These are phyloP conservation scores for Loris lydekkerianus DNA, from an alignment of 2,797 vertebrate genomes.

Conservation along the genomic window DNA sequence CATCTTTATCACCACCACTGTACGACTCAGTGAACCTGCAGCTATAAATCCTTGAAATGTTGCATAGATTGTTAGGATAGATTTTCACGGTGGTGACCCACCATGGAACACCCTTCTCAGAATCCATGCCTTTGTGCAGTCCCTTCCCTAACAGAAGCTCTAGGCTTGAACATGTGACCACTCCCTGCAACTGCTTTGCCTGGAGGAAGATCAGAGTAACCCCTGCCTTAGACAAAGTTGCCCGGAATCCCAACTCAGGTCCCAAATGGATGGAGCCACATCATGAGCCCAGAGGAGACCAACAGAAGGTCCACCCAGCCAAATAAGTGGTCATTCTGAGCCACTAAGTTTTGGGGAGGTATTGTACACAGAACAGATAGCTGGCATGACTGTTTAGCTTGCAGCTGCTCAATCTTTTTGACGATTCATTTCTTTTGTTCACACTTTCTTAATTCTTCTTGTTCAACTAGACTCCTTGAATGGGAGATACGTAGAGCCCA, in stretches of 20 bases:
- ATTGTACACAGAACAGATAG: background rate
- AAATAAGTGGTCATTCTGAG: background rate
- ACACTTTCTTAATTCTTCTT: background rate
- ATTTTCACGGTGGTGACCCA: background rate
- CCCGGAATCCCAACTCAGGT: background rate
- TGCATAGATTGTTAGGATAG: background rate
- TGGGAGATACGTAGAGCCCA: background rate
- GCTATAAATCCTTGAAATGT: background rate
- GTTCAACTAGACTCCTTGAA: background rate
- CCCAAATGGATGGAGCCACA: background rate
- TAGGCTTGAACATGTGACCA: background rate
- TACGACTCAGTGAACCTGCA: background rate
- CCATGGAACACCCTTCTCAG: background rate
- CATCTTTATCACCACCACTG: background rate
- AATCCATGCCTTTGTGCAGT: background rate
- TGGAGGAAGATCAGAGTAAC: background rate
- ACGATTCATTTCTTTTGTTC: background rate
- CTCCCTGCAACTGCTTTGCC: background rate
- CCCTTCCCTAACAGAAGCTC: background rate
- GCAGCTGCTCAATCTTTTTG: background rate
- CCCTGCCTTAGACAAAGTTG: background rate
- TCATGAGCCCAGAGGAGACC: background rate
- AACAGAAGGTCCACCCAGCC: background rate
- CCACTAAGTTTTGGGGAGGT: accelerated
- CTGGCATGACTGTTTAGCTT: no score